These are phyloP conservation scores for Amiota mariae DNA, from an alignment of 2,888 invertebrate species.

Conservation along the genomic window DNA sequence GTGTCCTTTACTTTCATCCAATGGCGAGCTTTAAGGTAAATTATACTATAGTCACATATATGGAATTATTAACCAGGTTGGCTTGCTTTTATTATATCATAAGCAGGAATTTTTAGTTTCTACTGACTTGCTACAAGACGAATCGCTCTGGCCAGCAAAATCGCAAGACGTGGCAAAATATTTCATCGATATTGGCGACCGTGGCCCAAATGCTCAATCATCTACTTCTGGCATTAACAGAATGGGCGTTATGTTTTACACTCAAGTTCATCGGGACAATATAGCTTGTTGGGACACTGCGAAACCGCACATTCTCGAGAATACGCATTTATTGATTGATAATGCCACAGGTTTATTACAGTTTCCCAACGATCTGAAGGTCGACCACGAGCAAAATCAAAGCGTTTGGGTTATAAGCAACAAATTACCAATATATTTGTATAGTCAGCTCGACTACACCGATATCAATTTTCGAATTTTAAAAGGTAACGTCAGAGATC, in stretches of 20 bases:
- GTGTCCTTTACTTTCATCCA: slow-evolving; percentile 84
- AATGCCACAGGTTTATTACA: slow-evolving; percentile 75
- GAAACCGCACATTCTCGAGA: slow-evolving; percentile 79
- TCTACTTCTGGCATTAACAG: slow-evolving; percentile 83
- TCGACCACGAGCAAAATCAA: slow-evolving; percentile 80
- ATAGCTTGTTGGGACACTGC: slow-evolving; percentile 87
- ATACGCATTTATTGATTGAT: slow-evolving; percentile 74
- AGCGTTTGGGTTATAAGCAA: slow-evolving; percentile 86
- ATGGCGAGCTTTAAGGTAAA: slow-evolving; percentile 82
- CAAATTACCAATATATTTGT: slow-evolving; percentile 82
- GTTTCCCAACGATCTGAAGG: slow-evolving; percentile 87
- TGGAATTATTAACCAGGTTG: background rate
- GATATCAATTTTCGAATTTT: slow-evolving; percentile 85
- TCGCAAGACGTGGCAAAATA: slow-evolving; percentile 64
- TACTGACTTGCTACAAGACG: slow-evolving; percentile 79
- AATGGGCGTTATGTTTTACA: slow-evolving; percentile 83
- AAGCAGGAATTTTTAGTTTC: slow-evolving; percentile 81
- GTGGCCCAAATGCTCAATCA: slow-evolving; percentile 80
- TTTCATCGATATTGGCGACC: slow-evolving; percentile 72
- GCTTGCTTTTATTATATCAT: too few species aligned
- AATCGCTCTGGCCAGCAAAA: slow-evolving; percentile 74
- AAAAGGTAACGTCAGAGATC: slow-evolving; percentile 78
- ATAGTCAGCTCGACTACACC: slow-evolving; percentile 77
- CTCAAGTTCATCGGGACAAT: slow-evolving; percentile 83
- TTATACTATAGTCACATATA: background rate